Conservation (phyloP, 2,888 invertebrate species). For the Nomada ferruginata region DNA sequence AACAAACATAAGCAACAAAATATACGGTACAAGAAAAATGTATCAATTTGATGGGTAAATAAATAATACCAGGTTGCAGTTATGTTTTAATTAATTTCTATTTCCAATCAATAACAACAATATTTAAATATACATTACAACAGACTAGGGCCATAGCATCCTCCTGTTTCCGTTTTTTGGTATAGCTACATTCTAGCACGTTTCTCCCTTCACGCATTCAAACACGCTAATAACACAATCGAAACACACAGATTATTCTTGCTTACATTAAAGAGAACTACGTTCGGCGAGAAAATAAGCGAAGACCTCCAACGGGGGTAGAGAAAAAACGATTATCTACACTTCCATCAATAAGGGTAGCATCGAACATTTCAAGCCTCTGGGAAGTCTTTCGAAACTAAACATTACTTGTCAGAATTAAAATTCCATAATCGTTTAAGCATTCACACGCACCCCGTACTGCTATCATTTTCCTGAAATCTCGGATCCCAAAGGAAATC, state of each 20-base stretch:
- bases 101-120: slow-evolving; percentile 76
- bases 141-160: slow-evolving; percentile 77
- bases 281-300: background rate
- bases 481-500: background rate
- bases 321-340: background rate
- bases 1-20: background rate
- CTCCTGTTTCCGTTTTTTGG: slow-evolving; percentile 66
- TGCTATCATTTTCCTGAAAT: background rate
- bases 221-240: slow-evolving; percentile 14
- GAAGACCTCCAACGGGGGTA: background rate
- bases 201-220: slow-evolving; percentile 6
- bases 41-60: background rate
- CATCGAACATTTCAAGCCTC: background rate
- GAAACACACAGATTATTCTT: slow-evolving; percentile 6
- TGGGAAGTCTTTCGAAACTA: background rate
- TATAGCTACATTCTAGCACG: slow-evolving; percentile 60
- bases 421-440: background rate
- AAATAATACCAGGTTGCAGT: background rate
- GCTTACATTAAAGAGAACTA: background rate
- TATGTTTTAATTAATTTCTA: slow-evolving; percentile 59
- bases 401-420: no score
- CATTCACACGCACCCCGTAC: background rate
- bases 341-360: background rate
- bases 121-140: slow-evolving; percentile 75
- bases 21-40: no score